Conservation (phyloP, 2,888 invertebrate genomes). For the Agrochola litura region DNA sequence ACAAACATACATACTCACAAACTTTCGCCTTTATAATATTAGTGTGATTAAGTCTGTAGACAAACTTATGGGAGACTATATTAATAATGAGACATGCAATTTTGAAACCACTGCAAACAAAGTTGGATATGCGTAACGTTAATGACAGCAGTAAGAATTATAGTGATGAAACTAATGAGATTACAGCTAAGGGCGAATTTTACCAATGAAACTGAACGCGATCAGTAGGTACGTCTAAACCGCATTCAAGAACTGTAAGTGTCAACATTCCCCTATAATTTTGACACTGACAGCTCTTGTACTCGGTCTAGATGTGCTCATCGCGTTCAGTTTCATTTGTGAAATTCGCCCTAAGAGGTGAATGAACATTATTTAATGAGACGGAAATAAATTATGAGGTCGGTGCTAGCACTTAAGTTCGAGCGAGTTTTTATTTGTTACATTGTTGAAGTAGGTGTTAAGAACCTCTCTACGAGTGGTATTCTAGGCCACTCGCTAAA, state of each 20-base stretch:
- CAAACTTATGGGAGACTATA: not conserved
- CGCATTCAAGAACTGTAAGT: not conserved
- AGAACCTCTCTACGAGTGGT: not conserved
- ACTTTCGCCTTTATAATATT: too few species aligned
- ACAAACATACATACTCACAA: too few species aligned
- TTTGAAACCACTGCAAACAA: not conserved
- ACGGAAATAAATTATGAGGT: conserved; percentile 59
- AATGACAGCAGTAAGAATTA: conserved; percentile 28
- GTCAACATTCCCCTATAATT: not conserved
- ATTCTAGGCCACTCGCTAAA: not conserved
- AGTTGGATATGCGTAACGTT: conserved; percentile 2
- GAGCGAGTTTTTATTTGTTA: conserved; percentile 30
- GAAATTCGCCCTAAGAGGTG: conserved; percentile 12
- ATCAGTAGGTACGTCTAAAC: not conserved
- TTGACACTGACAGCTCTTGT: not conserved
- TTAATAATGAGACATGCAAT: conserved; percentile 11
- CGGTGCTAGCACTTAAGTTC: conserved; percentile 35
- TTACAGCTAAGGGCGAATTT: conserved; percentile 10
- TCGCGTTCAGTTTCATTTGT: not conserved
- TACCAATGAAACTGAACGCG: not conserved
- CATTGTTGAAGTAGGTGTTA: conserved; percentile 3
- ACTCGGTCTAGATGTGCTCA: not conserved
- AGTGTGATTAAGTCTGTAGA: not conserved
- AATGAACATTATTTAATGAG: conserved; percentile 63
- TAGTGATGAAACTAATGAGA: conserved; percentile 47